Evolutionary conservation across 2,888 invertebrate genomes (phyloP).

Genomic region (Polydrusus pterygomalis): DNA sequence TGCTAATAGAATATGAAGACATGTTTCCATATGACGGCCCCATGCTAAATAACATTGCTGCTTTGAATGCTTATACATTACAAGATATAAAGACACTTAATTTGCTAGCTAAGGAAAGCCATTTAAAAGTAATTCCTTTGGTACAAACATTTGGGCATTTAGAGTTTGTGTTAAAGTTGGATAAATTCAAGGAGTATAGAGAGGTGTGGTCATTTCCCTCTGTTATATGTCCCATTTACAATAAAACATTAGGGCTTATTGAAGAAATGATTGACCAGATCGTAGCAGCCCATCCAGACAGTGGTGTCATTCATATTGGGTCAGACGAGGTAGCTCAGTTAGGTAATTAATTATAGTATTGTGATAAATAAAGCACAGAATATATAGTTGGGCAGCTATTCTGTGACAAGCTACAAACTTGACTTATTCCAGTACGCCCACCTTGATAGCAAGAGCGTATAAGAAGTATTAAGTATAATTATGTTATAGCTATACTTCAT

Average conservation of each 20-base stretch:
- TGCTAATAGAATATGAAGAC: constrained; percentile 90
- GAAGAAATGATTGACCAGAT: constrained; percentile 84
- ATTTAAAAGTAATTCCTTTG: constrained; percentile 84
- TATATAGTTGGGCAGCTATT: too few species aligned
- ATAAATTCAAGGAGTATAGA: constrained; percentile 79
- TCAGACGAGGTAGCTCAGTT: constrained; percentile 88
- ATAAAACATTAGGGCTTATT: constrained; percentile 76
- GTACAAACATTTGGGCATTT: constrained; percentile 92
- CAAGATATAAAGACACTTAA: constrained; percentile 57
- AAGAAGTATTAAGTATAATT: too few species aligned
- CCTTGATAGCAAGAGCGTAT: too few species aligned
- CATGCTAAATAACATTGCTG: constrained; percentile 77
- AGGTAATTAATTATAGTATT: constrained; percentile 40
- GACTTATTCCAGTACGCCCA: too few species aligned
- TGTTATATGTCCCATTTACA: constrained; percentile 82
- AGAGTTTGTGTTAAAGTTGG: constrained; percentile 85
- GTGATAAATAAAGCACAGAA: too few species aligned
- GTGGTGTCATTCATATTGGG: constrained; percentile 80
- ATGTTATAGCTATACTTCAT: too few species aligned
- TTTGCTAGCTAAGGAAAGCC: constrained; percentile 74
- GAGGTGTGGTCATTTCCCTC: constrained; percentile 78
- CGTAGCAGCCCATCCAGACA: constrained; percentile 74
- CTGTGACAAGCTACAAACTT: too few species aligned
- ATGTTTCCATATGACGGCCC: constrained; percentile 86
- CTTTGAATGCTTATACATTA: constrained; percentile 75